A percentile compares a stretch with the other conserved stretches of the same genome.
These are phyloP conservation scores for Streptopelia turtur DNA, from an alignment of 2,797 vertebrate species.

Conservation along the genomic window DNA sequence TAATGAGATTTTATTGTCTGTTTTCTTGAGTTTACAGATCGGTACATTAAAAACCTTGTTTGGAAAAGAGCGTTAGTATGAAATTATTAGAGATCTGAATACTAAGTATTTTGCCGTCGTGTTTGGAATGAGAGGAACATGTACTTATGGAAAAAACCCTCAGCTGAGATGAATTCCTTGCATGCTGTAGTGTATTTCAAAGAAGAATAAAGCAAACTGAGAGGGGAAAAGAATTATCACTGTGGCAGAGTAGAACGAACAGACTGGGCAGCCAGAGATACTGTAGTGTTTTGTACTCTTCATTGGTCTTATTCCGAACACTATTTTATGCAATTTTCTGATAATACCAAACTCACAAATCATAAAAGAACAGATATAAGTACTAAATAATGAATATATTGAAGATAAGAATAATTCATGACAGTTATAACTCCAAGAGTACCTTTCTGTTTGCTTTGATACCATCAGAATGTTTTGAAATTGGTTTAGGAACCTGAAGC, in stretches of 20 bases:
- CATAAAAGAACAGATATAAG: not conserved
- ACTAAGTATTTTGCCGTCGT: not conserved
- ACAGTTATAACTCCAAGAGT: not conserved
- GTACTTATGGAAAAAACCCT: not conserved
- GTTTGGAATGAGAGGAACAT: not conserved
- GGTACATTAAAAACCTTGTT: not conserved
- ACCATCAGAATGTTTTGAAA: slow-evolving; percentile 29
- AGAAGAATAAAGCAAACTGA: not conserved
- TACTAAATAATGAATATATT: slow-evolving; percentile 11
- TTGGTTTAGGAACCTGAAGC: slow-evolving; percentile 19
- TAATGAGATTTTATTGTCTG: not conserved
- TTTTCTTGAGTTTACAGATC: not conserved
- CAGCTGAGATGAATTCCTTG: not conserved
- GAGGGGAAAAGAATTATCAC: not conserved
- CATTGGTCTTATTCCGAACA: not conserved
- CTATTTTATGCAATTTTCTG: slow-evolving; percentile 40
- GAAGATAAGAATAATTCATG: slow-evolving; percentile 16
- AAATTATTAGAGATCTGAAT: not conserved
- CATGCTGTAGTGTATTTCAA: not conserved
- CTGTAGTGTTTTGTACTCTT: not conserved
- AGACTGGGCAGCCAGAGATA: not conserved
- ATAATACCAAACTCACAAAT: not conserved
- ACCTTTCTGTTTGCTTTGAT: not conserved
- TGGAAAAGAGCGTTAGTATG: not conserved
- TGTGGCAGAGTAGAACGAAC: not conserved